A percentile compares a stretch with the other conserved stretches of the same genome.
Conservation (phyloP, 2,888 invertebrate species). For the Rhamphomyia laevipes region DNA sequence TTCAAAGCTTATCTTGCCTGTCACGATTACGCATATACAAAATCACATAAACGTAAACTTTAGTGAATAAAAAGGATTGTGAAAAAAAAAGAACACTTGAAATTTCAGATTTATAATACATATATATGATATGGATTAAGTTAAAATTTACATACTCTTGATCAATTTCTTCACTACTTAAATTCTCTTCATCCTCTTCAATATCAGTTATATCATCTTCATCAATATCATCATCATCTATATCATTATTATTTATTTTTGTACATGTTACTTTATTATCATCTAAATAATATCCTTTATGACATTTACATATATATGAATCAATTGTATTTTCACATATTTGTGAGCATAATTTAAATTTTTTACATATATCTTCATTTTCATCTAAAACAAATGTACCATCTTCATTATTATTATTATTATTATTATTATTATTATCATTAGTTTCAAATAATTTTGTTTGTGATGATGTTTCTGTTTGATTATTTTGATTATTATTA, state of each 20-base stretch:
- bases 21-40: no score
- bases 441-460: slow-evolving; percentile 16
- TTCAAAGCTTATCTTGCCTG: no score
- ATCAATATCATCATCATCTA: slow-evolving; percentile 7
- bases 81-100: no score
- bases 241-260: slow-evolving; percentile 14
- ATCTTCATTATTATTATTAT: slow-evolving; percentile 1
- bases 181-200: not conserved
- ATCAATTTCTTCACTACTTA: slow-evolving; percentile 1
- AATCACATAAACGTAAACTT: no score
- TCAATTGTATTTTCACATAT: slow-evolving; percentile 45
- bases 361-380: slow-evolving; percentile 43
- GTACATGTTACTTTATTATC: slow-evolving; percentile 43
- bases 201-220: slow-evolving; percentile 7
- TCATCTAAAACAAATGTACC: slow-evolving; percentile 11
- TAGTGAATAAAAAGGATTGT: no score
- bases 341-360: slow-evolving; percentile 44
- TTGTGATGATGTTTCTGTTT: not conserved
- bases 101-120: no score
- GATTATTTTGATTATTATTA: not conserved
- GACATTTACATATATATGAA: slow-evolving; percentile 43
- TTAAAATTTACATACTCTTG: not conserved
- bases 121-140: no score
- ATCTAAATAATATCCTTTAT: slow-evolving; percentile 38
- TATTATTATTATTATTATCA: slow-evolving; percentile 11